Evolutionary conservation across 1,140 invertebrate genomes (phyloP), one percentile per base, ranked within the genome.

Genomic region (Aphelinus atriplicis): DNA sequence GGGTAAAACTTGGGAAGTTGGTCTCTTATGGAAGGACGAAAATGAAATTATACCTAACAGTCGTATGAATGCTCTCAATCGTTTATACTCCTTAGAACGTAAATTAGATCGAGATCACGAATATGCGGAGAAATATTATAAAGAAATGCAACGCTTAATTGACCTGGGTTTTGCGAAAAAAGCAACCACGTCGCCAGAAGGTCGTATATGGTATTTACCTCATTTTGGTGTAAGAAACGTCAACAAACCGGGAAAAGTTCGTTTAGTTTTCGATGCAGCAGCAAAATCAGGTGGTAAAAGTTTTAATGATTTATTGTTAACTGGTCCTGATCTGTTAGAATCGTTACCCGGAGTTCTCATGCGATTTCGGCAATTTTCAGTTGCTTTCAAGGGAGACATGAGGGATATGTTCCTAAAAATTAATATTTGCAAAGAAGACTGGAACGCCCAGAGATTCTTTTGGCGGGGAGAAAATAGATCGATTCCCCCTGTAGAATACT

Each of bases 401-500:
- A 10, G 6, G 2, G 55, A 68, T 26, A 68, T 68, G 66, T 68
- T 26, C 43, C n/a, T 68, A 26, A 42, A 55, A 10, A 10, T 57
- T 2, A 3, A 47, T 10, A n/a, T 68, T 3, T 9, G 42, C 10
- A 45, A 57, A 10, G 3, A 58, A 47, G 66, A 57, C 10, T 55
- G 66, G 1, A 45, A 55, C 1, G 64, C 64, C 1, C 45, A 66
- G 46, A 26, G 57, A 10, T 73, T 73, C 6, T 47, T 67, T 6
- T 73, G 72, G 64, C 55, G 72, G 1, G 64, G 46, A 1, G n/a
- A 45, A 26, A 42, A 67, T n/a, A 7, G 72, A 45, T 7, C 66
- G 2, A 26, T 3, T 1, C 5, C 66, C 1, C 55, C 71, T 2
- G 64, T 66, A 2, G 57, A 45, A 47, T 66, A 51, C 26, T 50